Evolutionary conservation across 2,888 invertebrate genomes (phyloP).

Genomic region (Coremacera marginata): DNA sequence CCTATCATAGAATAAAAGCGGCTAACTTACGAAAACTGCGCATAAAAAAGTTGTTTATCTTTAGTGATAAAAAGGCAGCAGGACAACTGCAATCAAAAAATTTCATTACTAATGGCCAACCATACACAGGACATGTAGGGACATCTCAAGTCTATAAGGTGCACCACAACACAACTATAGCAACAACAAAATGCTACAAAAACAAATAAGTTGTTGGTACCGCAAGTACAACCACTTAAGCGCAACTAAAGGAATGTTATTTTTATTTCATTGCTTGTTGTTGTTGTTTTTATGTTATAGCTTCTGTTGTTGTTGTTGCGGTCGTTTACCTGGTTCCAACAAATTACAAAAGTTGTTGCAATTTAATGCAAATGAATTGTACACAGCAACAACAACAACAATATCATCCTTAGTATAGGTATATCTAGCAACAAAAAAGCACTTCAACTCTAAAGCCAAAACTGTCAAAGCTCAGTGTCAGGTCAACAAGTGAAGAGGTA

Average conservation of each 20-base stretch:
- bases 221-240: not conserved
- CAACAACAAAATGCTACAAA: not conserved
- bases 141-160: not conserved
- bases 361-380: constrained; percentile 24
- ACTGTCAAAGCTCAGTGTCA: constrained; percentile 29
- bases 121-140: constrained; percentile 8
- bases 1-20: not conserved
- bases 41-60: not conserved
- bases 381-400: constrained; percentile 4
- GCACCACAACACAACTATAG: not conserved
- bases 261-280: not conserved
- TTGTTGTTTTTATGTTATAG: not conserved
- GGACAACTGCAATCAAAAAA: constrained; percentile 10
- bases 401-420: not conserved
- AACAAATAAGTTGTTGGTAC: constrained; percentile 11
- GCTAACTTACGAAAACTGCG: not conserved
- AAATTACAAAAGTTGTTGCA: constrained; percentile 33
- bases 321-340: constrained; percentile 2
- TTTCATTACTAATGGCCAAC: constrained; percentile 6
- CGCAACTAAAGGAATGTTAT: not conserved
- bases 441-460: constrained; percentile 3
- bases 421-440: not conserved
- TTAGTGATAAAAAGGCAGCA: not conserved
- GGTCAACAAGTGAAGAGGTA: not conserved
- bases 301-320: constrained; percentile 6